Evolutionary conservation across 2,113 vertebrate genomes (phyloP), one percentile per base, ranked within the genome.

Genomic region (Rhea pennata): DNA sequence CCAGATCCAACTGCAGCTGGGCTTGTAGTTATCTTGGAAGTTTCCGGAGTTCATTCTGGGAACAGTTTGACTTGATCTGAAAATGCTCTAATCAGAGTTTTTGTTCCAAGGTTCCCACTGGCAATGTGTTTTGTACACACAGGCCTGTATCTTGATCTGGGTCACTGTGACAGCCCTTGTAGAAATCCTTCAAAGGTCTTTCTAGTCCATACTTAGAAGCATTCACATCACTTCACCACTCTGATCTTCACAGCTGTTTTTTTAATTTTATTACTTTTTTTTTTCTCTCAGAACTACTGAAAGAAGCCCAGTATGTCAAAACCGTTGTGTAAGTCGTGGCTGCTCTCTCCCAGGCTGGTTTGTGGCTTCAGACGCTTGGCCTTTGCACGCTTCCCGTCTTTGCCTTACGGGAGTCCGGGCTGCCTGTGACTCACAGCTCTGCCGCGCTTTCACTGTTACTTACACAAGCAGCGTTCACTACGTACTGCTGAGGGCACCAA

Each of bases 381-480:
- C 59, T 10, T 10, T 0, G 4, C 23, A 6, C 19, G 53, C 59
- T 51, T 20, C 65, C 26, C 4, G 40, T 10, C 1, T 0, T 9
- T 3, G 36, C 40, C 14, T 10, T 36, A 1, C 6, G 3, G 5
- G 61, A 78, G 72, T 33, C 42, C 14, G 3, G 16, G 44, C 50
- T 70, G 84, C 74, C 58, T 9, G 24, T 44, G 78, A 33, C n/a
- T 62, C 23, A 5, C 0, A 3, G 4, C 46, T 19, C 26, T 20
- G 62, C 69, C 44, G 78, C 65, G 22, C 61, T 12, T 2, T 22
- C 24, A 15, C 62, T 3, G 29, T 44, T 56, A 3, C 54, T 76
- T 31, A 27, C 6, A 50, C 69, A 51, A 6, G 29, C 1, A 0
- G 15, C 0, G 0, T 15, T 65, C 10, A 2, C 6, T 9, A 12